Conservation (phyloP, 2,797 vertebrate genomes). For the Melanotaenia parkinsoni region DNA sequence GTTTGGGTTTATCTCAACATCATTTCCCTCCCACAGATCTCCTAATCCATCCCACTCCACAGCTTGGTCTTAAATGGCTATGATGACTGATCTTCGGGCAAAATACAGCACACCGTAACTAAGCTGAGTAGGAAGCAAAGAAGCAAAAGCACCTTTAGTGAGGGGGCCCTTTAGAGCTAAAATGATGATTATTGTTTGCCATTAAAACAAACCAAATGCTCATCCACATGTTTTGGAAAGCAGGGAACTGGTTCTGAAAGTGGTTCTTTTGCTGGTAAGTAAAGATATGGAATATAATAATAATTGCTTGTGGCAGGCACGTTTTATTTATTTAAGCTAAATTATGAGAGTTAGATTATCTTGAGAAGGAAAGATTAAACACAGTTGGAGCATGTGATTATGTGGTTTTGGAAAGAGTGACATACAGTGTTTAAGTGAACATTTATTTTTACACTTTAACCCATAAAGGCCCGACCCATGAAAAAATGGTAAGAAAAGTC, state of each 20-base stretch:
- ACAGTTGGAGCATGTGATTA: constrained; percentile 15
- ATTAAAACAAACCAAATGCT: constrained; percentile 40
- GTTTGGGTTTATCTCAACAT: constrained; percentile 26
- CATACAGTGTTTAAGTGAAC: constrained; percentile 1
- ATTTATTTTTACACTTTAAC: neutral
- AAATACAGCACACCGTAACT: constrained; percentile 33
- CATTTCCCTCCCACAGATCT: constrained; percentile 35
- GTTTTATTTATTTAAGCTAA: constrained; percentile 49
- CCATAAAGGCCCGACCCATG: too few species aligned
- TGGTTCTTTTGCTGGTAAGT: neutral
- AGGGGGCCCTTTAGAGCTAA: constrained; percentile 31
- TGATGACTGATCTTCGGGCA: constrained; percentile 35
- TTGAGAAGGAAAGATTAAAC: constrained; percentile 28
- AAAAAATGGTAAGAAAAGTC: too few species aligned
- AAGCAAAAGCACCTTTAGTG: constrained; percentile 33
- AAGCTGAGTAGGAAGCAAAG: constrained; percentile 19
- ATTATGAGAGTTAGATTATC: constrained; percentile 49
- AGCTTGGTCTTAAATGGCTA: constrained; percentile 40
- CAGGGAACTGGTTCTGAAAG: constrained; percentile 31
- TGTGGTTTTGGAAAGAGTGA: neutral
- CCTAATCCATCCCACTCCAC: constrained; percentile 44
- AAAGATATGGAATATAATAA: constrained; percentile 16
- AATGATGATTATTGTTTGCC: constrained; percentile 35
- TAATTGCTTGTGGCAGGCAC: constrained; percentile 26
- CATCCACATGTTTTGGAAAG: constrained; percentile 28